phyloP scores from a whole-genome alignment of 2,797 vertebrate species.

The Phoebastria nigripes region DNA sequence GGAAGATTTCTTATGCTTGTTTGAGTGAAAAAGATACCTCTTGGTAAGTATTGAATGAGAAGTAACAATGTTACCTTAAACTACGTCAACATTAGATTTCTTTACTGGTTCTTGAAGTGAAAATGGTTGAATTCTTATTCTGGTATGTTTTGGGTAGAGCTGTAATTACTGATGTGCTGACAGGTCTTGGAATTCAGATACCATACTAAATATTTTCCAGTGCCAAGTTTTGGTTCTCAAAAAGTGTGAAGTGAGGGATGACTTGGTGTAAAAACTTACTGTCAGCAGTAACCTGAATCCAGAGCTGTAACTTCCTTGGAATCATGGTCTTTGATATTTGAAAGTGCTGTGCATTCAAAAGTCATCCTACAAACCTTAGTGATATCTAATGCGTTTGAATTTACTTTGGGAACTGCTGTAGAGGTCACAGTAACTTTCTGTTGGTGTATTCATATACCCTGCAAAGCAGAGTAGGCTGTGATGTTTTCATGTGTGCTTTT shows the following conservation, averaged over 20 bases:
- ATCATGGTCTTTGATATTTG: background rate
- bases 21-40: background rate
- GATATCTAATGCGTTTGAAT: background rate
- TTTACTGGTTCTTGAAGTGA: background rate
- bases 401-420: background rate
- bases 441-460: background rate
- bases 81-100: background rate
- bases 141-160: background rate
- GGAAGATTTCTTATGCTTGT: background rate
- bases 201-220: background rate
- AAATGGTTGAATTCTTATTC: background rate
- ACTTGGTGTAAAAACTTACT: background rate
- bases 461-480: background rate
- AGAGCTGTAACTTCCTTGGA: background rate
- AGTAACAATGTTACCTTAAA: background rate
- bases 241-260: background rate
- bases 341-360: background rate
- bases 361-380: background rate
- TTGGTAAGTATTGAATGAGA: background rate
- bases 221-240: background rate
- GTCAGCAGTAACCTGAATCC: background rate
- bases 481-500: background rate
- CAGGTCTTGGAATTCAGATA: background rate
- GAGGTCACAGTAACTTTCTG: background rate
- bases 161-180: background rate